Percentiles rank a stretch among this genome's conserved stretches.
Evolutionary conservation across 2,113 vertebrate genomes (phyloP).

Genomic region (Mustelus asterias): DNA sequence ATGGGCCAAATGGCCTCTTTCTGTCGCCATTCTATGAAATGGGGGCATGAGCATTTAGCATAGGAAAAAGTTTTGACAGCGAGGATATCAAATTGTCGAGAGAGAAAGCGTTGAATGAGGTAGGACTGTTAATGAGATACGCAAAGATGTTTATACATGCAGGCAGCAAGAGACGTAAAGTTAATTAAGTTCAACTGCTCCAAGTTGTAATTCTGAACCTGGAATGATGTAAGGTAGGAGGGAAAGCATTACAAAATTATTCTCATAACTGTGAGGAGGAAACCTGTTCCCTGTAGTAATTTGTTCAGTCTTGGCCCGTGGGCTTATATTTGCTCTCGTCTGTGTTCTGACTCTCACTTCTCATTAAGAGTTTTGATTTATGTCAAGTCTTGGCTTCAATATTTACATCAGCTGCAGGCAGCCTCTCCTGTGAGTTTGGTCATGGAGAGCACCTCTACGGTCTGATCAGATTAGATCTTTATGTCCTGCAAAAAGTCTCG

Average conservation of each 20-base stretch:
- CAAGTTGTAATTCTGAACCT: background rate
- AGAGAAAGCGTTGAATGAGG: background rate
- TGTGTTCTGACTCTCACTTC: conserved; percentile 8
- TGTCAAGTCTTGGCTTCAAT: conserved; percentile 16
- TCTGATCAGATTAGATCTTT: conserved; percentile 5
- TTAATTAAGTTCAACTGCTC: background rate
- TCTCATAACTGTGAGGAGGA: background rate
- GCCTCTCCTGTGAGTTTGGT: background rate
- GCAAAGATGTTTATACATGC: background rate
- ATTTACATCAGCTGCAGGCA: conserved; percentile 7
- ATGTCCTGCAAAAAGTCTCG: background rate
- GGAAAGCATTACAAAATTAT: background rate
- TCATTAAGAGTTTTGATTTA: background rate
- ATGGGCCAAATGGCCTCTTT: too few relatives aligned
- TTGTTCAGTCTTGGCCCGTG: background rate
- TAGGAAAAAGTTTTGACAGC: background rate
- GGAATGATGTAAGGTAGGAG: conserved; percentile 4
- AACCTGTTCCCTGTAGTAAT: conserved; percentile 14
- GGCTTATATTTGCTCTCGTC: background rate
- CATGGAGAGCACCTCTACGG: background rate
- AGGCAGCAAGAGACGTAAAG: background rate
- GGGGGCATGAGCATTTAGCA: background rate
- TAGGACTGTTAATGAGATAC: background rate
- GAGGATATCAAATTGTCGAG: background rate
- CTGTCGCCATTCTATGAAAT: too few relatives aligned